These are phyloP conservation scores for Drosophila lutescens DNA, from an alignment of 2,888 invertebrate species.

Conservation along the genomic window DNA sequence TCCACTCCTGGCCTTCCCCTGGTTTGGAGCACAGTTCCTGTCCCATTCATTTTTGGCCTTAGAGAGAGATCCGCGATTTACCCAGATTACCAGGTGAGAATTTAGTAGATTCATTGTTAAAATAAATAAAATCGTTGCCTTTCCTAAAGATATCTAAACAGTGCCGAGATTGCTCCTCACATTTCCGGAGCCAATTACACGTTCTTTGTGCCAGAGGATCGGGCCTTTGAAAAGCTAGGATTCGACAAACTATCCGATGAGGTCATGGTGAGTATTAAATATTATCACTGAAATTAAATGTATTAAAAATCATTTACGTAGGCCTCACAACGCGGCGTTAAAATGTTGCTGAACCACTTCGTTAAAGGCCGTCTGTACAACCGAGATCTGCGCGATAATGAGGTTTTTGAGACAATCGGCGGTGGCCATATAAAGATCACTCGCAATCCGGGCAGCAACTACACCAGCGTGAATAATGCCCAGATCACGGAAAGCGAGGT, in stretches of 20 bases:
- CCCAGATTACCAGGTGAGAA: constrained; percentile 85
- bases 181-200: constrained; percentile 88
- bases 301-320: constrained; percentile 54
- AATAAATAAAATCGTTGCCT: background rate
- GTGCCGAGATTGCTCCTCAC: constrained; percentile 87
- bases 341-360: constrained; percentile 87
- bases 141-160: constrained; percentile 85
- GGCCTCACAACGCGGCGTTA: constrained; percentile 86
- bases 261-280: constrained; percentile 76
- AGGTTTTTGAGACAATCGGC: constrained; percentile 86
- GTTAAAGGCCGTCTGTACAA: constrained; percentile 87
- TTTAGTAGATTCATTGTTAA: no score
- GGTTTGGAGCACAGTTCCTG: constrained; percentile 88
- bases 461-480: constrained; percentile 86
- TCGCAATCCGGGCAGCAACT: constrained; percentile 84
- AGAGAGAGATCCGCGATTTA: constrained; percentile 86
- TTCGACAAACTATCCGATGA: constrained; percentile 86
- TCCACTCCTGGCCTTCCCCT: constrained; percentile 87
- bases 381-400: constrained; percentile 86
- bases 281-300: background rate
- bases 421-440: constrained; percentile 86
- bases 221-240: constrained; percentile 87
- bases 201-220: constrained; percentile 89
- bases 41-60: constrained; percentile 87
- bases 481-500: constrained; percentile 87